Conservation (phyloP, 1,140 invertebrate genomes). For the Druon quercuslanigerum region DNA sequence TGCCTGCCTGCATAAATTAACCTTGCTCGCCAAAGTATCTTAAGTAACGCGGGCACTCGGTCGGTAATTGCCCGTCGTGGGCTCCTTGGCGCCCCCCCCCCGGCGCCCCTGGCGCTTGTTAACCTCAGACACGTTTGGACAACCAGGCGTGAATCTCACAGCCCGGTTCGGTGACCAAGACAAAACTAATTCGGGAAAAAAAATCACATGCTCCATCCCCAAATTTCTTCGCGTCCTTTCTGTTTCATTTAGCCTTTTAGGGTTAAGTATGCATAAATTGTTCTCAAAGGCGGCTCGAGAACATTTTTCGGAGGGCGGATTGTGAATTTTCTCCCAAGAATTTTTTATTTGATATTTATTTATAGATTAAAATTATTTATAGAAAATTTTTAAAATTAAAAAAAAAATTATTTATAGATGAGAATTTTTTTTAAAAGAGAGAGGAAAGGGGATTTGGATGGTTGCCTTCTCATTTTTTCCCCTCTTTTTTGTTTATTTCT, state of each 20-base stretch:
- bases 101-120: conserved; percentile 44
- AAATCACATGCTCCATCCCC: neutral
- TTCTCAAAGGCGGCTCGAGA: too few relatives aligned
- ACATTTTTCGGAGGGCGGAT: too few relatives aligned
- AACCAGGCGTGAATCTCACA: conserved; percentile 25
- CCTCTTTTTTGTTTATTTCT: too few relatives aligned
- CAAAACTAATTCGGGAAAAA: conserved; percentile 2
- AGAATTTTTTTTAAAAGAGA: too few relatives aligned
- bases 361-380: too few relatives aligned
- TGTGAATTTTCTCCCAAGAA: too few relatives aligned
- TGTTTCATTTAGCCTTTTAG: neutral
- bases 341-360: too few relatives aligned
- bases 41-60: conserved; percentile 42
- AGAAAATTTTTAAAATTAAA: too few relatives aligned
- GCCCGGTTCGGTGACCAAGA: neutral
- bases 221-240: conserved; percentile 3
- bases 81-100: conserved; percentile 40
- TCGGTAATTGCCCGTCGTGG: conserved; percentile 46
- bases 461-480: too few relatives aligned
- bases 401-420: too few relatives aligned
- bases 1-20: conserved; percentile 41
- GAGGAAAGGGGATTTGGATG: too few relatives aligned
- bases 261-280: too few relatives aligned
- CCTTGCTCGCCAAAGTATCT: conserved; percentile 40
- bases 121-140: conserved; percentile 40